These are phyloP conservation scores for Aldabrachelys gigantea DNA, from an alignment of 2,113 vertebrate species.

Conservation along the genomic window DNA sequence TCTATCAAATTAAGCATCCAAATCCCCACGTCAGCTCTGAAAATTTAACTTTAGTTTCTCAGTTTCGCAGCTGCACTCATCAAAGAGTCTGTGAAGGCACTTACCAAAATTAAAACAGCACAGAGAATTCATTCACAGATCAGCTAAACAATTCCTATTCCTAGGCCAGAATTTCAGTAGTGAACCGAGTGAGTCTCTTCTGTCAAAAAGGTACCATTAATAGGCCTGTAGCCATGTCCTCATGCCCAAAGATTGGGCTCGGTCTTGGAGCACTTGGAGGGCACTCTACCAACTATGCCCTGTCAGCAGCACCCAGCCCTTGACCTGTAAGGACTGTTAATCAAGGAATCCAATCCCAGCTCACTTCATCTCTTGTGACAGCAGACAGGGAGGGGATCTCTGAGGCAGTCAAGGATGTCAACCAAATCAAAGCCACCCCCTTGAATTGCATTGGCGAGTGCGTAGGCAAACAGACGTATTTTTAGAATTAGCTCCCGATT, in stretches of 20 bases:
- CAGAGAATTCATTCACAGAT: not conserved
- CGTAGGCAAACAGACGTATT: fast-evolving
- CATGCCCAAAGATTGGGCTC: too few species aligned
- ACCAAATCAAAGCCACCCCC: not conserved
- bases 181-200: not conserved
- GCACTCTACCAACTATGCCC: too few species aligned
- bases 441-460: fast-evolving
- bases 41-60: not conserved
- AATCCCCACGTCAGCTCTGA: fast-evolving
- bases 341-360: not conserved
- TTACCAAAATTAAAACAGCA: fast-evolving
- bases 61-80: not conserved
- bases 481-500: not conserved
- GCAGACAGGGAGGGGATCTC: fast-evolving
- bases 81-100: not conserved
- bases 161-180: not conserved
- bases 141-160: not conserved
- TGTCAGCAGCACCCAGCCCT: too few species aligned
- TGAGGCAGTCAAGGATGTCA: fast-evolving
- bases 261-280: too few species aligned
- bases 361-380: not conserved
- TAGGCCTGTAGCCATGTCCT: too few species aligned
- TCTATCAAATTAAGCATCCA: not conserved
- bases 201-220: too few species aligned
- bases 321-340: fast-evolving